phyloP scores from a whole-genome alignment of 2,888 invertebrate species.

The Julus scanicus region DNA sequence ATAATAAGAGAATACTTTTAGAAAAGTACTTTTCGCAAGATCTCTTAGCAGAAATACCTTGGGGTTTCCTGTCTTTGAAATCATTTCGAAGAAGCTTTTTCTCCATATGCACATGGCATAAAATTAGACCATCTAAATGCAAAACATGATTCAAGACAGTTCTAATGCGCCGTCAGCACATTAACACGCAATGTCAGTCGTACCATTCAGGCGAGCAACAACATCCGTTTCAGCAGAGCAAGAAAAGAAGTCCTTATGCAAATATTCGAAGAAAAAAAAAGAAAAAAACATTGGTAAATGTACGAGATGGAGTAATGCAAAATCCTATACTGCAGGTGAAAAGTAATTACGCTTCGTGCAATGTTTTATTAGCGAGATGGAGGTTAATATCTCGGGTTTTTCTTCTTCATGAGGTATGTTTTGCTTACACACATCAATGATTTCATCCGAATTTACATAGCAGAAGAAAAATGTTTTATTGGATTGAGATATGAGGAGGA shows the following conservation, averaged over 20 bases:
- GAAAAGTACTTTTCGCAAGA: too few species aligned
- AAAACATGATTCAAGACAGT: background rate
- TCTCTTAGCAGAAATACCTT: background rate
- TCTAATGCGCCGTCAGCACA: conserved; percentile 1
- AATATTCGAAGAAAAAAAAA: too few species aligned
- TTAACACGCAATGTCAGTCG: background rate
- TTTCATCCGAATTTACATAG: background rate
- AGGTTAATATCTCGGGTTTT: background rate
- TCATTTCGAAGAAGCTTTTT: background rate
- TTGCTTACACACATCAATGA: background rate
- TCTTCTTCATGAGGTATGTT: background rate
- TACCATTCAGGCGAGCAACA: background rate
- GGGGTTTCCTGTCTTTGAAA: background rate
- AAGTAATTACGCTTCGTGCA: background rate
- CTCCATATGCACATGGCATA: background rate
- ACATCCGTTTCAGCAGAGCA: background rate
- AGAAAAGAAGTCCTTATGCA: background rate
- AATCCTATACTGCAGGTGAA: background rate
- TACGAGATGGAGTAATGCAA: background rate
- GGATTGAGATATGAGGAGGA: background rate
- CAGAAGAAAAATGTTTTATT: background rate
- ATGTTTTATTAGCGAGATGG: background rate
- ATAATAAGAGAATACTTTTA: too few species aligned
- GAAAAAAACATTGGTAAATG: background rate
- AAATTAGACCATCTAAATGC: background rate